These are phyloP conservation scores for Pollenia angustigena DNA, from an alignment of 2,888 invertebrate genomes.

Conservation along the genomic window DNA sequence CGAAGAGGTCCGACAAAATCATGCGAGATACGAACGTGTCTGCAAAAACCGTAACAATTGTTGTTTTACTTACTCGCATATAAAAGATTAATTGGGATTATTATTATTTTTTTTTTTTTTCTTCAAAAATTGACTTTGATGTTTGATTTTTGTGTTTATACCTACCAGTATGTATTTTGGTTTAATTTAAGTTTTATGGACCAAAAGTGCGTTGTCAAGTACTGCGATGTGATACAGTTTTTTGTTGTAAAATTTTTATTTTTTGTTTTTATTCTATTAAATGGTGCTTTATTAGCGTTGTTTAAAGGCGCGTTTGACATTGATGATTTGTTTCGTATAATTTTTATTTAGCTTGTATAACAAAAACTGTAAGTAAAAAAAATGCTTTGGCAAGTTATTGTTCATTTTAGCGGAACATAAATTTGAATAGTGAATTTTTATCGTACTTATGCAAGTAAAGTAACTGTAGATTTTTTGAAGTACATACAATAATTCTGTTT, in stretches of 20 bases:
- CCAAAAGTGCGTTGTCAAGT: constrained; percentile 49
- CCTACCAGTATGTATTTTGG: no score
- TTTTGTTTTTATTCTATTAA: background rate
- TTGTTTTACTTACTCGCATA: background rate
- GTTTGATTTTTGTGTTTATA: no score
- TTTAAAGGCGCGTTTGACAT: constrained; percentile 13
- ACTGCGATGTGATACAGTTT: constrained; percentile 8
- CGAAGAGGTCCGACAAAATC: background rate
- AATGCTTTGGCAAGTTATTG: no score
- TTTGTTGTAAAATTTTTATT: background rate
- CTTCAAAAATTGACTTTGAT: background rate
- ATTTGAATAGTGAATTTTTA: no score
- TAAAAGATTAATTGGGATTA: constrained; percentile 9
- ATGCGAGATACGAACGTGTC: background rate
- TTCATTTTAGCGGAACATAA: no score
- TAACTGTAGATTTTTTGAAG: no score
- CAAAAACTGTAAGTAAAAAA: no score
- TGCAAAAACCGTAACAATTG: background rate
- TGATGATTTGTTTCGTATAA: constrained; percentile 8
- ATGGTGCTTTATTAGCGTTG: constrained; percentile 21
- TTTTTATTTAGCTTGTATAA: background rate
- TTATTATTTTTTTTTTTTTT: background rate
- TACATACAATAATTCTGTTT: no score
- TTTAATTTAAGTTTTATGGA: background rate
- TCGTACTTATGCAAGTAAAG: no score